Base-by-base conservation (phyloP, 1,140 invertebrate genomes). In the Pogonomyrmex barbatus region DNA sequence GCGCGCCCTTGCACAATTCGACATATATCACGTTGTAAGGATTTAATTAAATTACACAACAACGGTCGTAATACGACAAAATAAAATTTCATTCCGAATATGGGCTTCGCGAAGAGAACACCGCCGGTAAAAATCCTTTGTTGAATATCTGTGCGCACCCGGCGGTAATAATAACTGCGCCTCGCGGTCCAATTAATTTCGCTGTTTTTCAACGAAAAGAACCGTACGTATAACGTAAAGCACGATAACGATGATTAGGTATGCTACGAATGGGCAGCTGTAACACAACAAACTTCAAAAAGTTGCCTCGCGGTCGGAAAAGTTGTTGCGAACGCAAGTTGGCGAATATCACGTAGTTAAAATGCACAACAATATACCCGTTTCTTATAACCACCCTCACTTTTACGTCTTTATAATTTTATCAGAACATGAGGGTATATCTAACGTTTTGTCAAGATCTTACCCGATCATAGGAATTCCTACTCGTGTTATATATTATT, bases 1-100 rank as follows among this genome's bases (percentile, higher is more conserved):
- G 65, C 65, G 33, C 36, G 24, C 1, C 17, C 45, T 58, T n/a
- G 3, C 50, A 33, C 52, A 36, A 76, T 71, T 6, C 45, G 10
- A 33, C 17, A 36, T 68, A 56, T 24, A 54, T 58, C 2, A 10
- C 50, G 54, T 24, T 42, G 47, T 33, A 14, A 10, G 17, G 68
- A 81, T 89, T 89, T 89, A 89, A 89, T 88, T 86, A 68, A 88
- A 71, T 87, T 67, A 73, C 65, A 42, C 56, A 60, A 79, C 50
- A 47, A 47, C 24, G 71, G 24, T n/a, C 42, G 36, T 77, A 75
- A 89, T 17, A 87, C 47, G 60, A 70, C 45, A 30, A 85, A 88
- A 88, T 77, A 50, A 73, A 73, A 56, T 85, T 88, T 87, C n/a
- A 84, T 88, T 88, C 62, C 63, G 62, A 67, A 71, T 52, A 70